Base-by-base conservation (phyloP, 2,888 invertebrate species). In the Habroteleia sp. region DNA sequence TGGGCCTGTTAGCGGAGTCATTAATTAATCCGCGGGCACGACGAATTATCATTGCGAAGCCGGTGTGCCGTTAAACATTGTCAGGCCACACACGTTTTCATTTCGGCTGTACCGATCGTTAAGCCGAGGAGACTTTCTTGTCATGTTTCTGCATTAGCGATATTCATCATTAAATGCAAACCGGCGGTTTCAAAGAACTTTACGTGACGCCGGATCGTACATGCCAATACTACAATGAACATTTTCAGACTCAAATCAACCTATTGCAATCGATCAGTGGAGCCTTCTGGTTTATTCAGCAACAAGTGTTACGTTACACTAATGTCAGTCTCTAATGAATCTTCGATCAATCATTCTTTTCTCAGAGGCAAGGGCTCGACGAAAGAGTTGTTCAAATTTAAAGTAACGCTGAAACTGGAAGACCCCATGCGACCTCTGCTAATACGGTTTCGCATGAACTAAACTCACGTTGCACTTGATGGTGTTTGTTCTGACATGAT, bases 31-130 rank as follows among this genome's bases (percentile, higher is more conserved):
- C 4, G 27, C 7, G 4, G 27, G 4, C 27, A 27, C 1, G 20
- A 2, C 20, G 20, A 20, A 20, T 20, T 20, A n/a, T 20, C 20
- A 27, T 3, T 7, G 6, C 6, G 7, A 7, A 7, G 27, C 27
- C 27, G 7, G 6, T 27, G 23, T 13, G 35, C 37, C 25, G 54
- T 54, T 54, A 16, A 42, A 6, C n/a, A 29, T 71, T 62, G 62
- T 20, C 13, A 69, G 35, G 52, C 69, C 62, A 62, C 69, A 35
- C 50, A 42, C 60, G 69, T 44, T 54, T 62, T n/a, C n/a, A n/a
- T n/a, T n/a, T 48, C 39, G 41, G 68, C n/a, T 27, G 8, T n/a
- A 23, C 16, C 29, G 39, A 62, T 48, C 52, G 52, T 52, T 52
- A 20, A 65, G 27, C 20, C 37, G 10, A 54, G n/a, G n/a, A 44